A percentile compares a stretch with the other conserved stretches of the same genome.
phyloP scores from a whole-genome alignment of 2,797 vertebrate species.

The Poeciliopsis turneri region DNA sequence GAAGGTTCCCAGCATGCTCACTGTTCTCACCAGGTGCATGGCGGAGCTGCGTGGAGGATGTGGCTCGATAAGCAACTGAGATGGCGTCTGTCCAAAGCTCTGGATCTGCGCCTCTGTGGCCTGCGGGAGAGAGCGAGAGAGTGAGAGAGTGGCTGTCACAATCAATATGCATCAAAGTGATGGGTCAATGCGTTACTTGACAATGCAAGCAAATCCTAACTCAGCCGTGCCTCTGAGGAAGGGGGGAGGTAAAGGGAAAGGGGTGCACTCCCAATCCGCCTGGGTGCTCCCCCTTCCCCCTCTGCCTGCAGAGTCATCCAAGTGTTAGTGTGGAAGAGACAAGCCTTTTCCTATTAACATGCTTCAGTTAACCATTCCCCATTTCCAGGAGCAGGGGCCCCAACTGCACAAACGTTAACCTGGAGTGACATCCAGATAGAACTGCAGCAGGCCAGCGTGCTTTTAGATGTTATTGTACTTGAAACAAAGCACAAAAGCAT shows the following conservation, averaged over 20 bases:
- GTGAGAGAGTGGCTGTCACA: constrained; percentile 84
- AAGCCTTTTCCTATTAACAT: constrained; percentile 95
- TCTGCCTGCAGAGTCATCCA: constrained; percentile 91
- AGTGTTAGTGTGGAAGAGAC: constrained; percentile 96
- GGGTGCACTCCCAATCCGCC: constrained; percentile 86
- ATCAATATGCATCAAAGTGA: constrained; percentile 91
- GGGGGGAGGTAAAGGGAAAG: constrained; percentile 57
- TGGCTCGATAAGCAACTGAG: constrained; percentile 99
- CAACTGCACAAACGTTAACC: constrained; percentile 88
- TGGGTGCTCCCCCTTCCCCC: constrained; percentile 80
- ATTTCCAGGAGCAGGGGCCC: constrained; percentile 81
- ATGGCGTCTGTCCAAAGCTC: constrained; percentile 99
- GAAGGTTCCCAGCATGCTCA: constrained; percentile 74
- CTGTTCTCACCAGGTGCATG: constrained; percentile 98
- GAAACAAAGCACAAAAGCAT: constrained; percentile 76
- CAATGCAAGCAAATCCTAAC: constrained; percentile 92
- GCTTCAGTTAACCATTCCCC: constrained; percentile 90
- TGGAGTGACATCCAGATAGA: constrained; percentile 86
- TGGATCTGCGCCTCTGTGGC: constrained; percentile 97
- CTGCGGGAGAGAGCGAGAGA: constrained; percentile 80
- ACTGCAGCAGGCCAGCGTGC: constrained; percentile 70
- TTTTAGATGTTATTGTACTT: constrained; percentile 79
- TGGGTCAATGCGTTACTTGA: constrained; percentile 92
- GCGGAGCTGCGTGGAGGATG: constrained; percentile 99
- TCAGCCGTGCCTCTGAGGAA: constrained; percentile 84